A percentile compares a stretch with the other conserved stretches of the same genome.
phyloP scores from a whole-genome alignment of 1,140 invertebrate species.

The Fopius arisanus region DNA sequence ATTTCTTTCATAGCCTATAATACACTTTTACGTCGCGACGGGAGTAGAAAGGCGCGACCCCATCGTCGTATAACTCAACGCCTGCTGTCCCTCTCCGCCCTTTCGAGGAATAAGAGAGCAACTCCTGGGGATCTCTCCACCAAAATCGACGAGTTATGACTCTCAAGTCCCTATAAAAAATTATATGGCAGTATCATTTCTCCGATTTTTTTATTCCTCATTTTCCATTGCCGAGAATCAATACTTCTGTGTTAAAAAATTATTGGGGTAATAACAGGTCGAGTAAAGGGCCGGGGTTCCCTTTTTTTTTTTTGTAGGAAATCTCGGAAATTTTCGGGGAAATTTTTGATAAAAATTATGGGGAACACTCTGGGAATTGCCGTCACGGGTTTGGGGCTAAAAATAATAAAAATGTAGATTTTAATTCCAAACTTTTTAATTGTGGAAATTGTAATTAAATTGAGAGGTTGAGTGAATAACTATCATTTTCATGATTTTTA shows the following conservation, averaged over 20 bases:
- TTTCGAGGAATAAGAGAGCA: background rate
- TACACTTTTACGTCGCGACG: slow-evolving; percentile 44
- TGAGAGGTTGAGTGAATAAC: too few relatives aligned
- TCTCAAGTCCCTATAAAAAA: background rate
- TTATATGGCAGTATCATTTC: background rate
- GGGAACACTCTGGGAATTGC: too few relatives aligned
- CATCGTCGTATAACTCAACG: slow-evolving; percentile 1
- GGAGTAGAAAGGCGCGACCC: slow-evolving; percentile 35
- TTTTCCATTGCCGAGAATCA: background rate
- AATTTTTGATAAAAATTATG: too few relatives aligned
- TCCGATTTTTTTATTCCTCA: background rate
- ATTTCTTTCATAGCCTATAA: slow-evolving; percentile 39
- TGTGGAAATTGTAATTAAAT: too few relatives aligned
- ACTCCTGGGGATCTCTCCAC: background rate
- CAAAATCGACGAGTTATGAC: background rate
- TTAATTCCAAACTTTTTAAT: too few relatives aligned
- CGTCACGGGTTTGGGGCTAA: too few relatives aligned
- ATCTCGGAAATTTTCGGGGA: too few relatives aligned
- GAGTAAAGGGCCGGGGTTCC: too few relatives aligned
- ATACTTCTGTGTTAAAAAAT: background rate
- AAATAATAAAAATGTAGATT: too few relatives aligned
- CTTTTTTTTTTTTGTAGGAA: too few relatives aligned
- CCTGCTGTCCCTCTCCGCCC: background rate
- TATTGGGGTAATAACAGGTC: too few relatives aligned
- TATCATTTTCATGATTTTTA: too few relatives aligned